phyloP scores from a whole-genome alignment of 37 sponge, comb jelly and placozoan species.

The Halichondria panicea region DNA sequence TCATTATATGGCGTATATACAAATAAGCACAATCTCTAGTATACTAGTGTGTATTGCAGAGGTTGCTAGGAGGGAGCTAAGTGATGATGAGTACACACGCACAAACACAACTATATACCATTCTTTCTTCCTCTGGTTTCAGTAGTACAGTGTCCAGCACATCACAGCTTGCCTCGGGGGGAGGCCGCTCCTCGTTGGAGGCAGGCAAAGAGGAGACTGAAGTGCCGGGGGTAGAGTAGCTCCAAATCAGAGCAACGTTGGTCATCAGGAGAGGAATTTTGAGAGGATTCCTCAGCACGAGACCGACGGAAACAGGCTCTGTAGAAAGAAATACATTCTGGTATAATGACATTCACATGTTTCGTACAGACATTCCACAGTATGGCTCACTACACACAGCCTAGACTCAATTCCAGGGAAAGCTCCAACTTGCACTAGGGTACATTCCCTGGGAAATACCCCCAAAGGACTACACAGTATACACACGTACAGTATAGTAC shows the following conservation, averaged over 20 bases:
- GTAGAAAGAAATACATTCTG: neutral
- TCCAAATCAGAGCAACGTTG: slow-evolving; percentile 40
- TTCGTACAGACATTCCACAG: neutral
- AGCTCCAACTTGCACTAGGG: no score
- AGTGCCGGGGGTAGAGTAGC: neutral
- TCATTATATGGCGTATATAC: no score
- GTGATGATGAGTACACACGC: no score
- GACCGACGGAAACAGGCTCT: slow-evolving; percentile 63
- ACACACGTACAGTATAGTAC: no score
- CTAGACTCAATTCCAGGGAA: no score
- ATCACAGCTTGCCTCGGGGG: slow-evolving; percentile 12
- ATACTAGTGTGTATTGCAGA: no score
- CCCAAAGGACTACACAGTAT: no score
- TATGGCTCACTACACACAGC: no score
- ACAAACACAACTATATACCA: slow-evolving; percentile 10
- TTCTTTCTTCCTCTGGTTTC: slow-evolving; percentile 33
- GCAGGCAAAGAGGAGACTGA: neutral
- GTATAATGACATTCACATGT: neutral
- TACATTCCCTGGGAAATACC: no score
- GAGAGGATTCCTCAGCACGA: slow-evolving; percentile 66
- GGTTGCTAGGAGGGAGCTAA: no score
- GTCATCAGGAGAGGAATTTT: slow-evolving; percentile 31
- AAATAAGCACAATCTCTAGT: no score
- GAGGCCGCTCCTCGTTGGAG: neutral
- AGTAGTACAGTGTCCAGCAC: slow-evolving; percentile 36